A percentile compares a stretch with the other conserved stretches of the same genome.
These are phyloP conservation scores for Apis cerana DNA, from an alignment of 1,140 invertebrate species.

Conservation along the genomic window DNA sequence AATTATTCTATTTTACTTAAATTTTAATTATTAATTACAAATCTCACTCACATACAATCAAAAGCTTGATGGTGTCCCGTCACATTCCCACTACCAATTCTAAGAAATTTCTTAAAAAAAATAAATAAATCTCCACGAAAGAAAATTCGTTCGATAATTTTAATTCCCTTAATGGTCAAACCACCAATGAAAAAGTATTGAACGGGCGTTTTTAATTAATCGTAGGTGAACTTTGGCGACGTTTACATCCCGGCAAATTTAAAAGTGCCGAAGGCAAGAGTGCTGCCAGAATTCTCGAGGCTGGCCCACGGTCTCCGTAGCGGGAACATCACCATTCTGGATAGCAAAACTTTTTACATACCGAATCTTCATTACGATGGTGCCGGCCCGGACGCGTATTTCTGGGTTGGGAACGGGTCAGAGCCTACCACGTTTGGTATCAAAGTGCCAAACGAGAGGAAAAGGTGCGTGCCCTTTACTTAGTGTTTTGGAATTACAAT, in stretches of 20 bases:
- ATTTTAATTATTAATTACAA: no score
- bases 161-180: background rate
- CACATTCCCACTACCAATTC: no score
- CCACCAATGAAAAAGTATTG: background rate
- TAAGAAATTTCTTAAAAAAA: no score
- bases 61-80: no score
- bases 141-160: no score
- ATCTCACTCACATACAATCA: no score
- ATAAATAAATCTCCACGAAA: no score
- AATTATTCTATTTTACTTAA: no score
- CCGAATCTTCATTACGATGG: constrained; percentile 96
- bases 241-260: constrained; percentile 89
- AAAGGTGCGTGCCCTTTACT: constrained; percentile 23
- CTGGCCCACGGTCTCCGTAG: constrained; percentile 93
- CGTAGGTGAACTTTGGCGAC: constrained; percentile 92
- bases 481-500: background rate
- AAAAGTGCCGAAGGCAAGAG: constrained; percentile 88
- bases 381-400: constrained; percentile 93
- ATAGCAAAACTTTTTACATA: constrained; percentile 95
- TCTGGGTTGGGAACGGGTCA: constrained; percentile 94
- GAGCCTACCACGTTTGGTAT: constrained; percentile 91
- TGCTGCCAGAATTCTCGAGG: constrained; percentile 92
- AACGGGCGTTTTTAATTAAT: constrained; percentile 29
- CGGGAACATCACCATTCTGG: constrained; percentile 94
- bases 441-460: constrained; percentile 94